Conservation (phyloP, 2,888 invertebrate genomes). For the Cheilosia vernalis region DNA sequence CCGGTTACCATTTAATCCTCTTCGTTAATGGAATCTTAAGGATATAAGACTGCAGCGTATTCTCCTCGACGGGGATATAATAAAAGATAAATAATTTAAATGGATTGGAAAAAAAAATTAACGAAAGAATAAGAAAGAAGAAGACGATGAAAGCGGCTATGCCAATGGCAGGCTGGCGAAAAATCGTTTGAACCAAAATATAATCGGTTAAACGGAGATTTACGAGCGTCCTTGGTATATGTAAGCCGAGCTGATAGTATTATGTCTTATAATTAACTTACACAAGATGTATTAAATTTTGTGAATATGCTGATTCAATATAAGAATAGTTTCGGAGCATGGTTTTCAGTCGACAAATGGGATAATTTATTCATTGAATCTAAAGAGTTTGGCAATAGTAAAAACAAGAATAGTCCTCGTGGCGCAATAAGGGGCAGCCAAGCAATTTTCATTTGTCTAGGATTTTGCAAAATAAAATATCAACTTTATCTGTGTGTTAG, state of each 20-base stretch:
- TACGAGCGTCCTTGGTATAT: constrained; percentile 49
- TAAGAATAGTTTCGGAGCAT: neutral
- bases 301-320: constrained; percentile 44
- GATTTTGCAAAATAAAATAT: constrained; percentile 8
- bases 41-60: constrained; percentile 30
- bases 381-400: constrained; percentile 17
- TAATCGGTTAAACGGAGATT: constrained; percentile 32
- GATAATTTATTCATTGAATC: constrained; percentile 54
- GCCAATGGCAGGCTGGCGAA: neutral
- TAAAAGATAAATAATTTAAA: constrained; percentile 62
- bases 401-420: neutral
- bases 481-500: neutral
- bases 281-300: constrained; percentile 8
- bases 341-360: constrained; percentile 6
- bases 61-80: constrained; percentile 19
- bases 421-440: neutral
- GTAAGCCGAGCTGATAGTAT: constrained; percentile 35
- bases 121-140: neutral
- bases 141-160: neutral
- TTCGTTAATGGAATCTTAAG: constrained; percentile 40
- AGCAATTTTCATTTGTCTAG: constrained; percentile 1
- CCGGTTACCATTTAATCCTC: constrained; percentile 28
- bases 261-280: constrained; percentile 56
- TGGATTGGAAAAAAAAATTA: constrained; percentile 29
- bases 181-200: constrained; percentile 13